A percentile compares a stretch with the other conserved stretches of the same genome.
phyloP scores from a whole-genome alignment of 1,140 invertebrate species.

The Cheumatopsyche charites region DNA sequence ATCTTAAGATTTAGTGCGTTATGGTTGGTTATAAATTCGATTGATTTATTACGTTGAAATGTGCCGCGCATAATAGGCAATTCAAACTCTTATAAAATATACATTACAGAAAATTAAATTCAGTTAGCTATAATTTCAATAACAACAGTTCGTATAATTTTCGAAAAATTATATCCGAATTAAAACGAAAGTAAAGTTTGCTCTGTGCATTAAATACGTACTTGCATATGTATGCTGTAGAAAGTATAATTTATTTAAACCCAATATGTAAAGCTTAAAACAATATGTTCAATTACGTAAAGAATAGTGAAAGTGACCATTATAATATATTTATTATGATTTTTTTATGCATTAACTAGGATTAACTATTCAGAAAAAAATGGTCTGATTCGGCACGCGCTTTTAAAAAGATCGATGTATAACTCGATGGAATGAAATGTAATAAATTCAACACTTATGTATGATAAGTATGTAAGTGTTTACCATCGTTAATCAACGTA shows the following conservation, averaged over 20 bases:
- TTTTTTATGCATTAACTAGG: too few species aligned
- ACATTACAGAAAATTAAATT: too few species aligned
- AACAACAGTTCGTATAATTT: neutral
- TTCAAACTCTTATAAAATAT: neutral
- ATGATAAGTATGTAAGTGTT: too few species aligned
- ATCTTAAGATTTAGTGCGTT: neutral
- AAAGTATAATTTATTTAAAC: neutral
- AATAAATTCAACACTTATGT: neutral
- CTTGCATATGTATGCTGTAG: neutral
- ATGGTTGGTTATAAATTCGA: neutral
- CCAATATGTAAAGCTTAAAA: neutral
- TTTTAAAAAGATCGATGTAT: neutral
- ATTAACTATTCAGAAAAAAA: too few species aligned
- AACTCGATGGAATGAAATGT: neutral
- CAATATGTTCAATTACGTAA: constrained; percentile 7
- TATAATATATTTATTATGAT: neutral
- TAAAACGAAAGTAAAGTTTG: constrained; percentile 6
- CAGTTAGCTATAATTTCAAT: neutral
- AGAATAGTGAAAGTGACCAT: constrained; percentile 4
- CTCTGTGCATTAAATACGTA: neutral
- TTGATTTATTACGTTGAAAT: constrained; percentile 16
- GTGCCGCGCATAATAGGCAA: neutral
- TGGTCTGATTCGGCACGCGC: too few species aligned
- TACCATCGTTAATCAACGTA: neutral
- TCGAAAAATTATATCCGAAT: neutral